Evolutionary conservation across 2,797 vertebrate genomes (phyloP).

Genomic region (Danio aesculapii): DNA sequence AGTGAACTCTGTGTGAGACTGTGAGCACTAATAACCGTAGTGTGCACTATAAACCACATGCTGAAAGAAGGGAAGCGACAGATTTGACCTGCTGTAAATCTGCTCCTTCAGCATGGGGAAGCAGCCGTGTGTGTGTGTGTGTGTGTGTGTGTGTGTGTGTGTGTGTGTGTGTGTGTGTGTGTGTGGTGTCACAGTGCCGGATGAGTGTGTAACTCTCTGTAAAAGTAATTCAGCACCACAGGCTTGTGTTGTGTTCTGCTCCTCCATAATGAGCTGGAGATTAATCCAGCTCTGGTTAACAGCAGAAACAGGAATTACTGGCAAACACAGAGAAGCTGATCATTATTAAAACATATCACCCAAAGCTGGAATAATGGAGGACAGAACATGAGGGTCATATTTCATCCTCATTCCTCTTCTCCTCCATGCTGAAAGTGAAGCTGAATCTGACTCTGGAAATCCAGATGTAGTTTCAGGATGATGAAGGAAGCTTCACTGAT

Average conservation of each 20-base stretch:
- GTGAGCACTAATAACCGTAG: not conserved
- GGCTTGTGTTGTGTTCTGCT: constrained; percentile 81
- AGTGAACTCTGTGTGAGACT: not conserved
- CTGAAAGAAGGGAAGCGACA: constrained; percentile 14
- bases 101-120: constrained; percentile 71
- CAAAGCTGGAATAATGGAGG: constrained; percentile 79
- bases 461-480: constrained; percentile 19
- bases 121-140: constrained; percentile 74
- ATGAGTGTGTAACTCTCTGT: constrained; percentile 68
- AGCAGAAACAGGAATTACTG: constrained; percentile 81
- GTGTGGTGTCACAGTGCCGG: constrained; percentile 35
- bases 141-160: constrained; percentile 35
- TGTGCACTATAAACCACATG: not conserved
- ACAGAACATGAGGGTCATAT: constrained; percentile 71
- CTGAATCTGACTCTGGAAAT: constrained; percentile 1
- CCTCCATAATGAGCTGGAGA: constrained; percentile 82
- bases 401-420: constrained; percentile 50
- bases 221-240: constrained; percentile 79
- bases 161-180: not conserved
- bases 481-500: constrained; percentile 14
- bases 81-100: constrained; percentile 73
- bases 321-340: constrained; percentile 73
- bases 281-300: constrained; percentile 80
- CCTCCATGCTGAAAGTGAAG: constrained; percentile 57
- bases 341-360: constrained; percentile 86